These are phyloP conservation scores for Lepidochrysops patricia DNA, from an alignment of 2,888 invertebrate genomes.

Conservation along the genomic window DNA sequence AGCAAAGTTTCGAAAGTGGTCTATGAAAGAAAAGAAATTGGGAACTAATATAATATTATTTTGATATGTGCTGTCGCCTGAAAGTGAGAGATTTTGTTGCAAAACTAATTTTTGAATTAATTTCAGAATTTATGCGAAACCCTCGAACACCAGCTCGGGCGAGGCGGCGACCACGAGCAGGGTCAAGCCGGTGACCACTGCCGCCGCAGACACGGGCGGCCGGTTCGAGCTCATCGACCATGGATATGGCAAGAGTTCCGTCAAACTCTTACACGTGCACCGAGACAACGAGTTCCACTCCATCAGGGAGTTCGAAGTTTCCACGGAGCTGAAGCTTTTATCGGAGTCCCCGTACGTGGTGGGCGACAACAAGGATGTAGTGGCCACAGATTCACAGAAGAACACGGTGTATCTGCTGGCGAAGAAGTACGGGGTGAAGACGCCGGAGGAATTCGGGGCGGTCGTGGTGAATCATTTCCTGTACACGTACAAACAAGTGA, in stretches of 20 bases:
- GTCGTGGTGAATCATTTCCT: slow-evolving; percentile 84
- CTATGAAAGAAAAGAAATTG: too few relatives aligned
- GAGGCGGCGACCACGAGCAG: slow-evolving; percentile 30
- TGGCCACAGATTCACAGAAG: slow-evolving; percentile 88
- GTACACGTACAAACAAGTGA: slow-evolving; percentile 83
- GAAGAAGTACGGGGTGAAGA: slow-evolving; percentile 83
- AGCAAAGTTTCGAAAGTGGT: too few relatives aligned
- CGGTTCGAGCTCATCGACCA: slow-evolving; percentile 77
- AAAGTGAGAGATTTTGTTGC: not conserved
- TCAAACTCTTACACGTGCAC: slow-evolving; percentile 82
- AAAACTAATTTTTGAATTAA: not conserved
- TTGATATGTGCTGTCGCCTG: too few relatives aligned
- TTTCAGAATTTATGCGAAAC: slow-evolving; percentile 67
- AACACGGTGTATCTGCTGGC: slow-evolving; percentile 87
- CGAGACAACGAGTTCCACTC: slow-evolving; percentile 79
- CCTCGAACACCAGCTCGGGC: slow-evolving; percentile 55
- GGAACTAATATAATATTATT: too few relatives aligned
- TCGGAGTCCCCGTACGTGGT: slow-evolving; percentile 81
- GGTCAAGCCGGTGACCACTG: slow-evolving; percentile 39
- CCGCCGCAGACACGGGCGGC: slow-evolving; percentile 59
- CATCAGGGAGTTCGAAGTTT: slow-evolving; percentile 82
- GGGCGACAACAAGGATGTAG: slow-evolving; percentile 86
- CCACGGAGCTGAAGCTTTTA: slow-evolving; percentile 80
- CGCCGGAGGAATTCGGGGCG: slow-evolving; percentile 84
- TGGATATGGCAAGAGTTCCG: slow-evolving; percentile 83